Base-by-base conservation (phyloP, 2,888 invertebrate genomes). In the Anaspis maculata region DNA sequence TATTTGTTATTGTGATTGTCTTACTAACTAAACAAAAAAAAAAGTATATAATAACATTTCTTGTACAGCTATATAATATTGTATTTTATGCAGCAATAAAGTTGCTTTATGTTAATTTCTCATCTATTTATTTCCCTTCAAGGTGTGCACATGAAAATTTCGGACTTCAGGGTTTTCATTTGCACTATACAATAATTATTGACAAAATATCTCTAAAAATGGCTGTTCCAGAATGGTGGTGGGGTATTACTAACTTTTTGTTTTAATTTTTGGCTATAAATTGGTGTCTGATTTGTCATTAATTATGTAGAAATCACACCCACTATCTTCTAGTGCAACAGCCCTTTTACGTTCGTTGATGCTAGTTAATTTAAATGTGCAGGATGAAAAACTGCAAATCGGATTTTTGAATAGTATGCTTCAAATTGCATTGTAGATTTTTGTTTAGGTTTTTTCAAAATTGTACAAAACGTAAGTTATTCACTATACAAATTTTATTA, bases 141-240 rank as follows among this genome's bases (percentile, higher is more conserved):
- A 9, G 5, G 19, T 6, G n/a, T n/a, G n/a, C n/a, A n/a, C n/a
- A n/a, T n/a, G n/a, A n/a, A n/a, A n/a, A n/a, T n/a, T n/a, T n/a
- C n/a, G n/a, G n/a, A n/a, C n/a, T n/a, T n/a, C n/a, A n/a, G n/a
- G n/a, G n/a, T n/a, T n/a, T n/a, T n/a, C n/a, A n/a, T n/a, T n/a
- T n/a, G 26, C 25, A 36, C 31, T 34, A 15, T 30, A 24, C 11
- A 24, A 37, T 41, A 38, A 34, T 36, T 31, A 41, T 32, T 27
- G 12, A 15, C 24, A 26, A 24, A 11, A 21, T 24, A 11, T 55
- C 45, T 63, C 60, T 62, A 59, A 62, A 62, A 64, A 62, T 62
- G 62, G 64, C 62, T 65, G 64, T 66, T 66, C 64, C 64, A 62
- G 54, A 56, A 50, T 50, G 57, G 52, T 59, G 63, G 61, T 61